Base-by-base conservation (phyloP, 2,113 vertebrate genomes). In the Austrofundulus limnaeus region DNA sequence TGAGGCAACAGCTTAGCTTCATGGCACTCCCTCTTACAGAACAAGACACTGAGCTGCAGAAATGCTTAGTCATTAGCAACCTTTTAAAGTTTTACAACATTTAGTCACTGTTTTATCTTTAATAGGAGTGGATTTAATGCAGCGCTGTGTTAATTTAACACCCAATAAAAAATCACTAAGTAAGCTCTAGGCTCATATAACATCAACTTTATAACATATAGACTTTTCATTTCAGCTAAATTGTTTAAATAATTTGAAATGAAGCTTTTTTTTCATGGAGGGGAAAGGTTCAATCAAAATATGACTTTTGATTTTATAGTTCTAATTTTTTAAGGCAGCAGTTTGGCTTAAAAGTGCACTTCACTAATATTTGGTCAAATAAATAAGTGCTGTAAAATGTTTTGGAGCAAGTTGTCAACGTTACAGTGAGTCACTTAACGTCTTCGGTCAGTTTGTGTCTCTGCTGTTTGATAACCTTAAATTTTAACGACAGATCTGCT, bases 291-390 rank as follows among this genome's bases (percentile, higher is more conserved):
- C 55, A 41, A 15, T 11, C 61, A 31, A 59, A 19, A 19, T 61
- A 55, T 69, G 60, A 53, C 70, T 75, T 73, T 17, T 2, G 21
- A 7, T 11, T 41, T 15, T 0, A 31, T 49, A 66, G 20, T 62
- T 61, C 2, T 3, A 16, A 17, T 12, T 34, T 10, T 34, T 71
- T 85, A 81, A 82, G 73, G 85, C 80, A 75, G 65, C 42, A 71
- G 37, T 69, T 61, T 50, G 43, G 21, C 62, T 72, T 66, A 9
- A 79, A 87, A 87, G 66, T 86, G 68, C 80, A 83, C 77, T 87
- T 87, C 12, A 48, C 57, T 70, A 11, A 62, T 42, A 80, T 78
- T 89, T 85, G 85, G 83, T 83, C 80, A 71, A 38, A n/a, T 58
- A 4, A 41, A 51, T 41, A 42, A 47, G 51, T 19, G 31, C 48